These are phyloP conservation scores for Eidolon helvum DNA, from an alignment of 2,113 vertebrate genomes.

Conservation along the genomic window DNA sequence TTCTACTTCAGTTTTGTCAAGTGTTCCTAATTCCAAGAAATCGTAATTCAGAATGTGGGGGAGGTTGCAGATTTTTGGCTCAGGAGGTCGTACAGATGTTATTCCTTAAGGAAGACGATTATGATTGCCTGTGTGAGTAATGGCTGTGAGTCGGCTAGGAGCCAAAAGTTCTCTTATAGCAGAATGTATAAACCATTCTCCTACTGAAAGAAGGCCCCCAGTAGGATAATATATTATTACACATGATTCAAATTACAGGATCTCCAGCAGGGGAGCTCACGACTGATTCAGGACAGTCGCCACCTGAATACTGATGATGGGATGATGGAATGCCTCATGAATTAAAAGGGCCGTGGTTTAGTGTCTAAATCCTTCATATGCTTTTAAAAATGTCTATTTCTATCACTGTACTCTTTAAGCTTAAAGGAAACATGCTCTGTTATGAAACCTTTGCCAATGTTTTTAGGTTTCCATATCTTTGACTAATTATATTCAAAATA, in stretches of 20 bases:
- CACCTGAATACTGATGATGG: constrained; percentile 89
- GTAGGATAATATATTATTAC: constrained; percentile 91
- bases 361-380: constrained; percentile 79
- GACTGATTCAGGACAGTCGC: constrained; percentile 85
- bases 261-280: constrained; percentile 87
- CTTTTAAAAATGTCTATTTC: constrained; percentile 77
- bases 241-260: constrained; percentile 90
- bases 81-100: constrained; percentile 86
- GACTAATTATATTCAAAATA: constrained; percentile 50
- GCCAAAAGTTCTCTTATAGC: constrained; percentile 86
- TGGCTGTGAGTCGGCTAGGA: constrained; percentile 80
- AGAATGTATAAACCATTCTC: constrained; percentile 87
- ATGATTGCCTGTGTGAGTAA: constrained; percentile 87
- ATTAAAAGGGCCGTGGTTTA: constrained; percentile 83
- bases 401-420: constrained; percentile 72
- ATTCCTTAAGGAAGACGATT: constrained; percentile 86
- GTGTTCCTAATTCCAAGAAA: constrained; percentile 82
- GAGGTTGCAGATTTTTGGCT: constrained; percentile 82
- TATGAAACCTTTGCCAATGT: constrained; percentile 27
- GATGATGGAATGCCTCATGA: constrained; percentile 86
- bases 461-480: constrained; percentile 29
- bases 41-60: constrained; percentile 80
- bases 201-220: constrained; percentile 87
- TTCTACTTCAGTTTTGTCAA: constrained; percentile 76
- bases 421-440: constrained; percentile 69